A percentile compares a stretch with the other conserved stretches of the same genome.
These are phyloP conservation scores for Alcedo atthis DNA, from an alignment of 2,797 vertebrate genomes.

Conservation along the genomic window DNA sequence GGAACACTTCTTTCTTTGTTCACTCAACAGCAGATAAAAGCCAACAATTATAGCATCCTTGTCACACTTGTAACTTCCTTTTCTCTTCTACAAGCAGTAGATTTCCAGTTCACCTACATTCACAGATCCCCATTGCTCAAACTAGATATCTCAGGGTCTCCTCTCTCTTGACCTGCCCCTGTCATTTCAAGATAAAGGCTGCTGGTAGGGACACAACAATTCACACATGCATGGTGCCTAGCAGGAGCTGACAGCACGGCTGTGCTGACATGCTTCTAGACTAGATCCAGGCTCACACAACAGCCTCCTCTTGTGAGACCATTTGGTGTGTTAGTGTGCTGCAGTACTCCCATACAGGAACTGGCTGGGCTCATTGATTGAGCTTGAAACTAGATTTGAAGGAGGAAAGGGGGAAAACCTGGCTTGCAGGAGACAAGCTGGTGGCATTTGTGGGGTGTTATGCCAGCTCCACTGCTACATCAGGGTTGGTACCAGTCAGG, in stretches of 20 bases:
- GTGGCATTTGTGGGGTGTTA: no score
- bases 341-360: not conserved
- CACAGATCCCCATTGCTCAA: not conserved
- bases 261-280: not conserved
- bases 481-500: no score
- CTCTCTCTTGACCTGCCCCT: not conserved
- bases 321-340: not conserved
- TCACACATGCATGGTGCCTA: not conserved
- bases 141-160: not conserved
- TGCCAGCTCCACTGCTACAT: no score
- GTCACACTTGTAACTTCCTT: not conserved
- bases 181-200: not conserved
- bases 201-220: not conserved
- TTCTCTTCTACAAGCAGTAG: not conserved
- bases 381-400: no score
- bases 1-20: not conserved
- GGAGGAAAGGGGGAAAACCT: no score
- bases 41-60: not conserved
- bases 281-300: not conserved
- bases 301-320: not conserved
- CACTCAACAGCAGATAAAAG: not conserved
- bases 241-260: not conserved
- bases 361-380: no score
- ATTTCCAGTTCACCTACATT: not conserved
- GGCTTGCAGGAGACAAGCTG: no score